phyloP scores from a whole-genome alignment of 2,888 invertebrate species.

The Leucophora obtusa region DNA sequence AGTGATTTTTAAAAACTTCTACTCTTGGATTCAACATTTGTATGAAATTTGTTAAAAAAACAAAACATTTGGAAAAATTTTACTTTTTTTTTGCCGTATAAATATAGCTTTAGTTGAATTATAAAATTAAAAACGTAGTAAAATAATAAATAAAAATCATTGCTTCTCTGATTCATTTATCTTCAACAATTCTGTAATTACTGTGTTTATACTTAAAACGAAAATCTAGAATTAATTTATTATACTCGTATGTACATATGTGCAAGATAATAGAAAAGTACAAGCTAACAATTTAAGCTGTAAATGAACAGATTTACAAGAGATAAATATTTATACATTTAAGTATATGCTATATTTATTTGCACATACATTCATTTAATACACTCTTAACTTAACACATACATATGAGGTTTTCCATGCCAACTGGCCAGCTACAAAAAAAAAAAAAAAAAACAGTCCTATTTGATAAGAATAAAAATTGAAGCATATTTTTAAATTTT shows the following conservation, averaged over 20 bases:
- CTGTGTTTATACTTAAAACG: constrained; percentile 17
- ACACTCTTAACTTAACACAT: not conserved
- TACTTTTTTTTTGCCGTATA: too few species aligned
- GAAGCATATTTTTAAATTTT: too few species aligned
- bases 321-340: constrained; percentile 46
- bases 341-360: constrained; percentile 26
- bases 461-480: too few species aligned
- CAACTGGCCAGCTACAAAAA: too few species aligned
- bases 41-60: too few species aligned
- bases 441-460: too few species aligned
- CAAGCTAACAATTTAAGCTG: constrained; percentile 37
- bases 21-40: too few species aligned
- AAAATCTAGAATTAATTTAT: constrained; percentile 32
- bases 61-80: too few species aligned
- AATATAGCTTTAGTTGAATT: too few species aligned
- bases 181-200: constrained; percentile 36
- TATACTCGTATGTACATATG: not conserved
- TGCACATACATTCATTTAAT: not conserved
- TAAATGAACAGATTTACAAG: constrained; percentile 46
- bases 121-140: not conserved
- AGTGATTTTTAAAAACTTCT: too few species aligned
- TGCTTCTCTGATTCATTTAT: constrained; percentile 31
- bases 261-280: not conserved
- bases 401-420: not conserved
- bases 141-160: constrained; percentile 28